Evolutionary conservation across 2,888 invertebrate genomes (phyloP), one percentile per base, ranked within the genome.

Genomic region (Drosophila rellima): DNA sequence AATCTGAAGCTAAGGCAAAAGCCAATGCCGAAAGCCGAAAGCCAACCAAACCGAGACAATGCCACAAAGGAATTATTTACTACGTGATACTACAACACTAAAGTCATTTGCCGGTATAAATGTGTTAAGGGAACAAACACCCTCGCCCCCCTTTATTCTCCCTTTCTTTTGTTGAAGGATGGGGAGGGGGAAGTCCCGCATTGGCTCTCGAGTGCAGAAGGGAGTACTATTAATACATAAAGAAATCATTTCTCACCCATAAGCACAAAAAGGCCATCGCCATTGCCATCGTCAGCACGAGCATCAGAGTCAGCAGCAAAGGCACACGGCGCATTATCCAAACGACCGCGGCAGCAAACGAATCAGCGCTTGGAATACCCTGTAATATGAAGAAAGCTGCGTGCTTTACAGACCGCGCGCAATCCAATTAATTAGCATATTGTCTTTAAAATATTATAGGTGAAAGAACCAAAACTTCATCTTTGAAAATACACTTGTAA

Each of bases 1-100:
- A 31, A 48, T 63, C 66, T 39, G 33, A 15, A 44, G 35, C 52
- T n/a, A 50, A 64, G 48, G 70, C 66, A 33, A 75, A 69, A 64
- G 70, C 72, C 59, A 73, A 61, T 45, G 74, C 63, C 44, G 60
- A 55, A 64, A 42, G 66, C 63, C 44, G 66, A 39, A 72, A 72
- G 65, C 76, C 68, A 82, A 78, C 76, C 78, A 78, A 85, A 78
- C 80, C 84, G 81, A 84, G 83, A 85, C 85, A 83, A 85, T 78
- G 85, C 87, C 85, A 82, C 85, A 87, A 87, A 81, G 85, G 85
- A 86, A 87, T 86, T 84, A 86, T 87, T 86, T 82, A 84, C 84
- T 81, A 86, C 85, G 85, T 86, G 87, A 81, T 87, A 82, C 84
- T 82, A 85, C 86, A 82, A 82, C 81, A 81, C 82, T 81, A 75